Evolutionary conservation across 2,113 vertebrate species (phyloP).

Genomic region (Xenopus borealis): DNA sequence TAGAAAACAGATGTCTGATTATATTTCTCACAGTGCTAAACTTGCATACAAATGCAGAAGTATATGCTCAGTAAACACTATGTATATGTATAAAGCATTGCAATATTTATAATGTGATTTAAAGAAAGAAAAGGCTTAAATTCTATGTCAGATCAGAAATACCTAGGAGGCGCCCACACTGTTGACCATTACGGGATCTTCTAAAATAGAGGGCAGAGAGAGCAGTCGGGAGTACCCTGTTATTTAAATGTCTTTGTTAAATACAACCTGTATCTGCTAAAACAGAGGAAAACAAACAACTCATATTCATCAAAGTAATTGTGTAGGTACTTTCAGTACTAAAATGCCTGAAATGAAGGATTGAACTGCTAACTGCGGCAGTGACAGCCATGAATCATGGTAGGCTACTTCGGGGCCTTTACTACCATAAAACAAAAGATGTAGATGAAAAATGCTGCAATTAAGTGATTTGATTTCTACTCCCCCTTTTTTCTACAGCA

Average conservation of each 20-base stretch:
- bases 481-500: constrained; percentile 87
- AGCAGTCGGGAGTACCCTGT: constrained; percentile 70
- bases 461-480: constrained; percentile 99
- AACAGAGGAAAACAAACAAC: constrained; percentile 87
- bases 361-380: constrained; percentile 91
- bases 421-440: constrained; percentile 99
- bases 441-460: constrained; percentile 99
- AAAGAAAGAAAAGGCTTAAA: too few relatives aligned
- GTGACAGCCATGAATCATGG: constrained; percentile 98
- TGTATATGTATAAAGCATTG: too few relatives aligned
- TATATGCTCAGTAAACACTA: too few relatives aligned
- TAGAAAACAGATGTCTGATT: too few relatives aligned
- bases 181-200: constrained; percentile 51
- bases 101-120: too few relatives aligned
- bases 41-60: too few relatives aligned
- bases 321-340: constrained; percentile 94
- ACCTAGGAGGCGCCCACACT: not conserved
- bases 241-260: constrained; percentile 85
- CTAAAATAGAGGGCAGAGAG: constrained; percentile 58
- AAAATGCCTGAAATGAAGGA: constrained; percentile 94
- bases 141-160: not conserved
- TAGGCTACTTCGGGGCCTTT: constrained; percentile 91
- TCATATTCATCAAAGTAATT: constrained; percentile 99
- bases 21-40: too few relatives aligned
- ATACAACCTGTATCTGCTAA: constrained; percentile 76